These are phyloP conservation scores for Lamprotornis superbus DNA, from an alignment of 2,113 vertebrate species.

Conservation along the genomic window DNA sequence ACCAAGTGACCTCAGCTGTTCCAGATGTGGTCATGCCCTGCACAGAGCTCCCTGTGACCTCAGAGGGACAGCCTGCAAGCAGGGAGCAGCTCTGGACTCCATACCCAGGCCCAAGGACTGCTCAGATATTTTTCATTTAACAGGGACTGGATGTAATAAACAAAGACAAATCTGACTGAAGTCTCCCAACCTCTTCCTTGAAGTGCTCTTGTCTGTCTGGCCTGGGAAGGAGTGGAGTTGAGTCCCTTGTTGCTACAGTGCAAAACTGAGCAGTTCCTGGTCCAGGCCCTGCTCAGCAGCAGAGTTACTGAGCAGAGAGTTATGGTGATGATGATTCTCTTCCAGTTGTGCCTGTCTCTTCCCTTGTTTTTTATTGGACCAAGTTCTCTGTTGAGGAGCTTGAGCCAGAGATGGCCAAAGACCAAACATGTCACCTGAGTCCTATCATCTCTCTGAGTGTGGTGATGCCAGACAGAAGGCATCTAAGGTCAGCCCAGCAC, in stretches of 20 bases:
- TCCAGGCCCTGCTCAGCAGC: not conserved
- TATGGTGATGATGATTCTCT: not conserved
- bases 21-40: not conserved
- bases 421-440: not conserved
- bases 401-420: not conserved
- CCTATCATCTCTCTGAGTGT: not conserved
- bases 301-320: not conserved
- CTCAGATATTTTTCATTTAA: not conserved
- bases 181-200: not conserved
- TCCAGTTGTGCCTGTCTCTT: not conserved
- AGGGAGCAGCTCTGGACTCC: not conserved
- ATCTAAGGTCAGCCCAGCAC: not conserved
- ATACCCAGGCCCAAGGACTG: not conserved
- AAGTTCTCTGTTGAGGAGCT: not conserved
- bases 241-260: not conserved
- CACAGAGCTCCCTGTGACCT: not conserved
- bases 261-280: not conserved
- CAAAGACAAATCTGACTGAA: not conserved
- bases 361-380: not conserved
- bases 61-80: not conserved
- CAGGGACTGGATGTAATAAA: not conserved
- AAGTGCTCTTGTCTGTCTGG: not conserved
- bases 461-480: slow-evolving; percentile 47
- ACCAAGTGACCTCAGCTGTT: not conserved
- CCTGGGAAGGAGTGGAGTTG: not conserved